phyloP scores from a whole-genome alignment of 1,140 invertebrate species.

The Brachionus calyciflorus region DNA sequence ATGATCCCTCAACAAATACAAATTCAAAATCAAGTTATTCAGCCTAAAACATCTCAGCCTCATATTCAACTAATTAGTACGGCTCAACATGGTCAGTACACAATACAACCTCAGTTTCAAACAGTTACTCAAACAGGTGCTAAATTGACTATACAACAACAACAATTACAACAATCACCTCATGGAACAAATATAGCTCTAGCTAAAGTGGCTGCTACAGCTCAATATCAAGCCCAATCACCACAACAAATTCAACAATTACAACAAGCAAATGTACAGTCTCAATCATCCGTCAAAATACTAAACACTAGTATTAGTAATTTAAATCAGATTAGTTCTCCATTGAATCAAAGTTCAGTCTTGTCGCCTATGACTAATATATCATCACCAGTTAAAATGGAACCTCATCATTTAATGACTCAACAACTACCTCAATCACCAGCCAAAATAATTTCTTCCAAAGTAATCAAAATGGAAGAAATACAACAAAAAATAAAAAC shows the following conservation, averaged over 20 bases:
- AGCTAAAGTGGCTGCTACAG: background rate
- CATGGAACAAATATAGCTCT: background rate
- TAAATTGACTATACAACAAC: slow-evolving; percentile 29
- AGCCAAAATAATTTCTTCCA: background rate
- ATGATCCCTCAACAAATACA: background rate
- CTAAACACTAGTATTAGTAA: slow-evolving; percentile 18
- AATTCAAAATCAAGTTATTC: background rate
- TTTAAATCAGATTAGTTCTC: slow-evolving; percentile 14
- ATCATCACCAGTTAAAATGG: slow-evolving; percentile 1
- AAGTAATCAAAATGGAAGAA: slow-evolving; percentile 30
- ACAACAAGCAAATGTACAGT: background rate
- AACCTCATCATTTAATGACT: background rate
- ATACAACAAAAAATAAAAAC: background rate
- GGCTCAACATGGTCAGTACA: background rate
- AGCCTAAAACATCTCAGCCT: background rate
- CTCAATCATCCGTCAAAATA: slow-evolving; percentile 29
- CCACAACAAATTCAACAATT: slow-evolving; percentile 13
- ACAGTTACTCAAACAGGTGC: background rate
- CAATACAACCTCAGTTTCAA: background rate
- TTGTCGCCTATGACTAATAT: background rate
- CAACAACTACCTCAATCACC: slow-evolving; percentile 19
- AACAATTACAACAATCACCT: background rate
- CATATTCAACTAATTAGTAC: slow-evolving; percentile 15
- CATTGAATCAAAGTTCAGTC: background rate
- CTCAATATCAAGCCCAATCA: slow-evolving; percentile 2